Evolutionary conservation across 2,113 vertebrate genomes (phyloP).

Genomic region (Triplophysa dalaica): DNA sequence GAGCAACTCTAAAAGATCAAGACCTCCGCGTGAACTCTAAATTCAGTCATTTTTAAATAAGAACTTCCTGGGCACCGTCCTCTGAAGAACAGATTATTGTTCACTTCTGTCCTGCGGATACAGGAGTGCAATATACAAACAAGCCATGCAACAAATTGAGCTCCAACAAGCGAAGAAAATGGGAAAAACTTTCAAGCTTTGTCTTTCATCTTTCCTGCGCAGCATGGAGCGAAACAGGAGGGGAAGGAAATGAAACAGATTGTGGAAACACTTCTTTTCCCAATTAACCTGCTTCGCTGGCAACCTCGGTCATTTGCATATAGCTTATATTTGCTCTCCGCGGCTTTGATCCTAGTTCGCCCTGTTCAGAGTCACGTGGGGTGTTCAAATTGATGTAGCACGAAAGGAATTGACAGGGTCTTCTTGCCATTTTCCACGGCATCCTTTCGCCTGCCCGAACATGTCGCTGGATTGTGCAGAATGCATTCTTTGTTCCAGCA

Average conservation of each 20-base stretch:
- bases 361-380: slow-evolving; percentile 16
- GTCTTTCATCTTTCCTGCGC: slow-evolving; percentile 15
- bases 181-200: neutral
- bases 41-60: slow-evolving; percentile 1
- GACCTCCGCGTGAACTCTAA: neutral
- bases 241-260: slow-evolving; percentile 17
- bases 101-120: slow-evolving; percentile 8
- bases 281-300: slow-evolving; percentile 40
- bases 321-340: slow-evolving; percentile 36
- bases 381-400: slow-evolving; percentile 33
- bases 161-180: slow-evolving; percentile 5
- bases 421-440: neutral
- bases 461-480: slow-evolving; percentile 46
- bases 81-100: slow-evolving; percentile 5
- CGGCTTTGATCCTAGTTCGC: slow-evolving; percentile 47
- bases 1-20: slow-evolving; percentile 16
- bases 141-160: neutral
- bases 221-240: slow-evolving; percentile 2
- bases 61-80: neutral
- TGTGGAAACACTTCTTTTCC: neutral
- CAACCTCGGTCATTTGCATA: slow-evolving; percentile 39
- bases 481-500: slow-evolving; percentile 51
- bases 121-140: neutral
- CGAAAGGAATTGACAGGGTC: slow-evolving; percentile 28
- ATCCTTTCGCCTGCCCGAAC: slow-evolving; percentile 47